phyloP scores from a whole-genome alignment of 92 coral and sea anemone species.

The Plumapathes pennacea region DNA sequence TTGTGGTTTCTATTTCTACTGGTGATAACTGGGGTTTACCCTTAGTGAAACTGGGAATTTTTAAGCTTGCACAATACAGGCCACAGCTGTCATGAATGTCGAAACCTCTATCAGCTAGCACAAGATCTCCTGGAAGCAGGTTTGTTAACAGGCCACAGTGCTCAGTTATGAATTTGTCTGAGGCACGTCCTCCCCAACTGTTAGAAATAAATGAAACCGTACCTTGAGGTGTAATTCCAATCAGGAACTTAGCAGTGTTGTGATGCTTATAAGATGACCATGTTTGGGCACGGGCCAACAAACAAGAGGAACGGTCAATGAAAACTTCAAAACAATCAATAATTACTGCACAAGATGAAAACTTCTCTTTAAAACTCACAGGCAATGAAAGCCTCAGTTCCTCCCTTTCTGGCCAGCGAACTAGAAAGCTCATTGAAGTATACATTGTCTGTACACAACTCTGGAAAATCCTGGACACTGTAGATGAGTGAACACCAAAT shows the following conservation, averaged over 20 bases:
- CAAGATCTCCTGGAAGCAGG: slow-evolving; percentile 39
- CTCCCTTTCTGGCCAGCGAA: slow-evolving; percentile 62
- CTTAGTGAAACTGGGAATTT: slow-evolving; percentile 47
- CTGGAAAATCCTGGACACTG: slow-evolving; percentile 67
- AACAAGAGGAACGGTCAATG: slow-evolving; percentile 32
- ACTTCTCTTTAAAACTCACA: slow-evolving; percentile 31
- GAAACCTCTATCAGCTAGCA: slow-evolving; percentile 44
- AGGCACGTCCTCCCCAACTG: slow-evolving; percentile 55
- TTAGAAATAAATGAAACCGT: slow-evolving; percentile 49
- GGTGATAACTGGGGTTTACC: slow-evolving; percentile 57
- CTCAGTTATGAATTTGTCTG: slow-evolving; percentile 46
- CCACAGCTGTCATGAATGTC: slow-evolving; percentile 53
- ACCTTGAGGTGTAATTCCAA: slow-evolving; percentile 53
- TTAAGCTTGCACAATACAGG: slow-evolving; percentile 33
- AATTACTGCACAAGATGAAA: slow-evolving; percentile 48
- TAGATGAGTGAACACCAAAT: slow-evolving; percentile 48
- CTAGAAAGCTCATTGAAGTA: slow-evolving; percentile 28
- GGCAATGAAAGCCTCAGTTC: slow-evolving; percentile 56
- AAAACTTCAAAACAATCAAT: slow-evolving; percentile 48
- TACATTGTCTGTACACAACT: slow-evolving; percentile 34
- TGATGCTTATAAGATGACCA: slow-evolving; percentile 51
- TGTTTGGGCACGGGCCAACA: slow-evolving; percentile 56
- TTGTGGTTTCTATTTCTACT: slow-evolving; percentile 28
- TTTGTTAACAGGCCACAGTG: slow-evolving; percentile 44
- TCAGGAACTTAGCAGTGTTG: slow-evolving; percentile 30